A percentile compares a stretch with the other conserved stretches of the same genome.
These are phyloP conservation scores for Drepanosiphum platanoidis DNA, from an alignment of 2,888 invertebrate genomes.

Conservation along the genomic window DNA sequence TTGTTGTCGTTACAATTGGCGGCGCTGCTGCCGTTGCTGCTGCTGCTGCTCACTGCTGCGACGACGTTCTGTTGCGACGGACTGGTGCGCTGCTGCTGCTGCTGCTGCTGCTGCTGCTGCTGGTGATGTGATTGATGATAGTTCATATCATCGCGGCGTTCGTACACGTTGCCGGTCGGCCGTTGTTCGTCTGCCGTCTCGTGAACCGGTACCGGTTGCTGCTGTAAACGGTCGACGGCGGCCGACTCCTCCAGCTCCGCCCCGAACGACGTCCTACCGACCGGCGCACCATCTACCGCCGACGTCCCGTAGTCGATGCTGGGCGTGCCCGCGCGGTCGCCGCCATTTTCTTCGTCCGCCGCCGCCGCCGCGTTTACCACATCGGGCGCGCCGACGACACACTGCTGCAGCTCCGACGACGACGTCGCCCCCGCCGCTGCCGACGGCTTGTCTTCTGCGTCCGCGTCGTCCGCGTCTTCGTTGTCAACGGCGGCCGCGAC, in stretches of 20 bases:
- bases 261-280: conserved; percentile 51
- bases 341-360: conserved; percentile 43
- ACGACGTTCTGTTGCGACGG: conserved; percentile 33
- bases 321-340: conserved; percentile 54
- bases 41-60: neutral
- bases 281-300: conserved; percentile 60
- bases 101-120: conserved; percentile 24
- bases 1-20: neutral
- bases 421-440: neutral
- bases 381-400: neutral
- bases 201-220: conserved; percentile 56
- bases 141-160: conserved; percentile 56
- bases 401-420: conserved; percentile 22
- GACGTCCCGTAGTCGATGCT: conserved; percentile 57
- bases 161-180: conserved; percentile 60
- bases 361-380: neutral
- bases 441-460: neutral
- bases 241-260: conserved; percentile 43
- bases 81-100: conserved; percentile 21
- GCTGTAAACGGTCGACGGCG: conserved; percentile 31
- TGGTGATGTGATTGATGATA: conserved; percentile 33
- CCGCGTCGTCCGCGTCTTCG: too few species aligned
- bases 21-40: neutral
- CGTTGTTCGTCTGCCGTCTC: conserved; percentile 56
- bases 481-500: neutral